Conservation (phyloP, 2,113 vertebrate genomes). For the Gracilinanus agilis region DNA sequence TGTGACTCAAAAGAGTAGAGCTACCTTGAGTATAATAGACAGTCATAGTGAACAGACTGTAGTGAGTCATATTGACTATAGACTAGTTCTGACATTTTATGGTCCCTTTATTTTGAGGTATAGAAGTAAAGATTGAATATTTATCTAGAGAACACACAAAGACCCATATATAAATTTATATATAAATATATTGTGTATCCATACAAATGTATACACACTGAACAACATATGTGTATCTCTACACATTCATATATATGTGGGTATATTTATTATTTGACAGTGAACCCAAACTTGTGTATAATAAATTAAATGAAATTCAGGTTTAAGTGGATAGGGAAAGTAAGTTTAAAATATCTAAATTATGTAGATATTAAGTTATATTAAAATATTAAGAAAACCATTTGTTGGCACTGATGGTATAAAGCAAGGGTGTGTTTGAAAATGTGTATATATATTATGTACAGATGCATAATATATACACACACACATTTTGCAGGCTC, state of each 20-base stretch:
- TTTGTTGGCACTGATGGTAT: constrained; percentile 79
- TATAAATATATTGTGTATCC: constrained; percentile 71
- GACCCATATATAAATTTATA: constrained; percentile 62
- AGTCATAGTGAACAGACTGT: constrained; percentile 55
- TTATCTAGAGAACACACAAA: constrained; percentile 69
- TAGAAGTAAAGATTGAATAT: constrained; percentile 67
- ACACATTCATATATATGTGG: constrained; percentile 52
- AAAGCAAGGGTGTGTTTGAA: constrained; percentile 83
- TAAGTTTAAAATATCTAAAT: constrained; percentile 71
- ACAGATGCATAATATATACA: constrained; percentile 57
- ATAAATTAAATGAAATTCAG: constrained; percentile 77
- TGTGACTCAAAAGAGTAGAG: constrained; percentile 39
- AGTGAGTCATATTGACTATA: constrained; percentile 52
- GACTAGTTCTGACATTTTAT: constrained; percentile 59
- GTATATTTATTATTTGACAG: constrained; percentile 64
- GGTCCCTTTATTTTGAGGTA: constrained; percentile 74
- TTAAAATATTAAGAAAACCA: constrained; percentile 72
- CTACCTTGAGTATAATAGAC: constrained; percentile 54
- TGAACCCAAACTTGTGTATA: constrained; percentile 63
- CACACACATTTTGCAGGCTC: constrained; percentile 84
- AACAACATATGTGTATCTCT: constrained; percentile 50
- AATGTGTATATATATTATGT: constrained; percentile 49
- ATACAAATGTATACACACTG: constrained; percentile 71
- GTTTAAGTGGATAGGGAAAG: constrained; percentile 73
- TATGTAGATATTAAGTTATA: constrained; percentile 76